Evolutionary conservation across 2,888 invertebrate species (phyloP).

Genomic region (Phoenoteleia sp.): DNA sequence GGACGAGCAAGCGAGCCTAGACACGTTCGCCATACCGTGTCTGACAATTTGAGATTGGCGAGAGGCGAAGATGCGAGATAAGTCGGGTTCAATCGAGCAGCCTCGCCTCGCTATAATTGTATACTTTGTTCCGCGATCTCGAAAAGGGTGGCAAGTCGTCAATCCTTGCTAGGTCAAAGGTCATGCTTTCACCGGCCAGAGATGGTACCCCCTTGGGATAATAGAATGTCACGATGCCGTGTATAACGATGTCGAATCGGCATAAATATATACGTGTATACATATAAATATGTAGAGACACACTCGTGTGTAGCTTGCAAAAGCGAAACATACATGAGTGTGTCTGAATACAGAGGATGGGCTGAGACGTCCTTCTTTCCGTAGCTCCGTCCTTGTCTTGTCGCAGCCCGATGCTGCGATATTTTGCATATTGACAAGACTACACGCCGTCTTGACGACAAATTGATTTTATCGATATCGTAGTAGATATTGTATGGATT

Average conservation of each 20-base stretch:
- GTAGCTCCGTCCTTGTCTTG: too few species aligned
- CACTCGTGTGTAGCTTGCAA: too few species aligned
- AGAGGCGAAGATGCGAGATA: slow-evolving; percentile 68
- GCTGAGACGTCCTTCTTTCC: not conserved
- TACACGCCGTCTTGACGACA: too few species aligned
- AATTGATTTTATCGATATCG: slow-evolving; percentile 43
- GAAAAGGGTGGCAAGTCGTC: slow-evolving; percentile 72
- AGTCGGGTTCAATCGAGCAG: slow-evolving; percentile 59
- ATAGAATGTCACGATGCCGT: slow-evolving; percentile 69
- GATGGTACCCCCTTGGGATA: slow-evolving; percentile 66
- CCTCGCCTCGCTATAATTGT: slow-evolving; percentile 64
- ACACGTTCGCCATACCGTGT: slow-evolving; percentile 46
- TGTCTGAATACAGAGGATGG: too few species aligned
- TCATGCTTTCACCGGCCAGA: slow-evolving; percentile 67
- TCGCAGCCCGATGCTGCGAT: slow-evolving; percentile 3
- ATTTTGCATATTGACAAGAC: slow-evolving; percentile 27
- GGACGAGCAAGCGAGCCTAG: slow-evolving; percentile 24
- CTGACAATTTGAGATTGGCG: slow-evolving; percentile 57
- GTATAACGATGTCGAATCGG: slow-evolving; percentile 36
- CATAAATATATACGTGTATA: slow-evolving; percentile 14
- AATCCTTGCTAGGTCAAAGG: slow-evolving; percentile 64
- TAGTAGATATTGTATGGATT: too few species aligned
- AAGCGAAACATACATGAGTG: too few species aligned
- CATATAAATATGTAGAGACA: not conserved
- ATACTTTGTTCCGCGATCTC: slow-evolving; percentile 61